Evolutionary conservation across 2,113 vertebrate genomes (phyloP), one percentile per base, ranked within the genome.

Genomic region (Thunnus thynnus): DNA sequence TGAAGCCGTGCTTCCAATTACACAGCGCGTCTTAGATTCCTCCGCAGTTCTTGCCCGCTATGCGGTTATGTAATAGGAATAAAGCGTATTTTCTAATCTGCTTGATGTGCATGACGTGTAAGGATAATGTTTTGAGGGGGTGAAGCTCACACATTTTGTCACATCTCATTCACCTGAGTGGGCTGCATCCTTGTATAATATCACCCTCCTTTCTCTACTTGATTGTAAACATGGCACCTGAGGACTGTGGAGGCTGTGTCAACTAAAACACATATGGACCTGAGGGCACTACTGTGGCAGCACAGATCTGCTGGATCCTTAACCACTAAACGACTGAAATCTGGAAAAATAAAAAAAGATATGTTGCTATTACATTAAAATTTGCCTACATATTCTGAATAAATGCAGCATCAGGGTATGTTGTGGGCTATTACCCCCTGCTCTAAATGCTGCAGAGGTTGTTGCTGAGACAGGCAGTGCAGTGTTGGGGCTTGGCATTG

Each of bases 391-490:
- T 87, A 87, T 88, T 83, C 13, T 44, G 78, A 84, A 84, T 82
- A 89, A 78, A 87, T 89, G 87, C 87, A 74, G 75, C 5, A 74
- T 91, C 88, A 91, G 88, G 80, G 30, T 77, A 78, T 88, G 90
- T 90, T 88, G 69, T 80, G 85, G 88, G 79, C 82, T 88, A 87
- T 93, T 89, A 88, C 82, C 87, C 85, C 65, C 82, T 77, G 72
- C 81, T 88, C 78, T 88, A 87, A 89, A 86, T 81, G 85, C 87
- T 86, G 68, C 78, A 71, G 76, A 74, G 78, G 87, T 92, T 90
- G 89, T 76, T 88, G 88, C 90, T 91, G 92, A 92, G 87, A 70
- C 82, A 86, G 82, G 69, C 85, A 87, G 69, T 72, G 82, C 68
- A 68, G 61, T 52, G 86, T 73, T 68, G 70, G 78, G 60, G 52